These are phyloP conservation scores for Drusus annulatus DNA, from an alignment of 1,140 invertebrate species.

Conservation along the genomic window DNA sequence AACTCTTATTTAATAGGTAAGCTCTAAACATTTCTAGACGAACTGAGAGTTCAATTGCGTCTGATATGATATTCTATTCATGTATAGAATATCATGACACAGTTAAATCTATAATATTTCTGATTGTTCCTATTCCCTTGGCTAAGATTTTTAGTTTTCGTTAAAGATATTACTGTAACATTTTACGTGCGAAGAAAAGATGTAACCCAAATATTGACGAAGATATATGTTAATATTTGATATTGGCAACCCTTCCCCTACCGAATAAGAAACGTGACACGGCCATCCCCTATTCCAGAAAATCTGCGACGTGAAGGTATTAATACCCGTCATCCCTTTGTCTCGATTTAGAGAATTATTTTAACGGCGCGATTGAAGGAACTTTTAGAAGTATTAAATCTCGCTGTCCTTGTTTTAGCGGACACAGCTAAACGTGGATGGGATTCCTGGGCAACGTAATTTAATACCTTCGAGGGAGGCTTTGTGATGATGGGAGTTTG, in stretches of 20 bases:
- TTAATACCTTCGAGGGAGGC: slow-evolving; percentile 26
- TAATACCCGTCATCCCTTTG: slow-evolving; percentile 24
- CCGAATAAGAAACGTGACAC: slow-evolving; percentile 30
- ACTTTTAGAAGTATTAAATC: slow-evolving; percentile 47
- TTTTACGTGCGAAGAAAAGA: no score
- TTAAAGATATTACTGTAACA: no score
- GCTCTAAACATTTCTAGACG: no score
- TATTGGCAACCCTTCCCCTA: slow-evolving; percentile 17
- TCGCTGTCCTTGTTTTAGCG: slow-evolving; percentile 21
- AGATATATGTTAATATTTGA: slow-evolving; percentile 16
- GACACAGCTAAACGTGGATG: slow-evolving; percentile 23
- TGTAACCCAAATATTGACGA: not conserved
- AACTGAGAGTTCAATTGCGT: no score
- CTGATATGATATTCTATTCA: no score
- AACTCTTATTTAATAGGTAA: no score
- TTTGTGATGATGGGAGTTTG: slow-evolving; percentile 26
- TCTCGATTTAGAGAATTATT: slow-evolving; percentile 51
- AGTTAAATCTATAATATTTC: no score
- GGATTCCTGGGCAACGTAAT: slow-evolving; percentile 5
- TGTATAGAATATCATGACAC: no score
- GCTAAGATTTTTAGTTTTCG: no score
- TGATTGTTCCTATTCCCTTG: no score
- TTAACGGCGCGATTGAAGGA: slow-evolving; percentile 46
- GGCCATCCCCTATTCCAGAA: slow-evolving; percentile 18
- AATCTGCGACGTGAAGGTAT: slow-evolving; percentile 39